Base-by-base conservation (phyloP, 1,140 invertebrate species). In the Diabrotica undecimpunctata region DNA sequence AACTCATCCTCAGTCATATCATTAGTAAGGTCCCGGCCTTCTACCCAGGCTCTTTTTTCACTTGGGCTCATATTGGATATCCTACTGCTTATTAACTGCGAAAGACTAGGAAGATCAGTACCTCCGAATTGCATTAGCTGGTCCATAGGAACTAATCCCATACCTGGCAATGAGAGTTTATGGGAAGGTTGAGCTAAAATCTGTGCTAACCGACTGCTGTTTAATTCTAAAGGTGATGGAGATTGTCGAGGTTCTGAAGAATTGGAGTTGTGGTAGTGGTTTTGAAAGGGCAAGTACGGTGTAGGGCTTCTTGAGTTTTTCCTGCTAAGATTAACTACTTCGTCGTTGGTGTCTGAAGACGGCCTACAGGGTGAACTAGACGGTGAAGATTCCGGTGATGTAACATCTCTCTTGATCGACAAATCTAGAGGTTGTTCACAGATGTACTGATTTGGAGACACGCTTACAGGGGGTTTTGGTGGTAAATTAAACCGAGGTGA, bases 341-440 rank as follows among this genome's bases (percentile, higher is more conserved):
- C 89, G 58, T 87, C 84, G 14, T 79, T 83, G n/a, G 80, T 83
- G 74, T 85, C 83, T 69, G 82, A 75, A 10, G 71, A 78, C 69
- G 83, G 84, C 73, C 85, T 84, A 10, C 80, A 71, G 0, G 87
- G 87, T 7, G 87, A 88, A 69, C 82, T 86, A 61, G 79, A 80
- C 36, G 81, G 85, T 73, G 83, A 88, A 64, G 82, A 84, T 52
- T 82, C 81, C 60, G 80, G 76, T 53, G 80, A 81, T 11, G 79
- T 77, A 53, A 79, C 80, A 3, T 83, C 84, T 69, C 87, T 89
- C 68, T 93, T 95, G 4, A 92, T 89, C 5, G 92, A 94, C 56
- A 97, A 82, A 81, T 97, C 95, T 14, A 97, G 78, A 0, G 95
- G 95, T 77, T 94, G 90, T 70, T 93, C 90, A 5, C 85, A 83